Percentiles rank a stretch among this genome's conserved stretches.
phyloP scores from a whole-genome alignment of 2,797 vertebrate species.

The Sebastes melanostomus region DNA sequence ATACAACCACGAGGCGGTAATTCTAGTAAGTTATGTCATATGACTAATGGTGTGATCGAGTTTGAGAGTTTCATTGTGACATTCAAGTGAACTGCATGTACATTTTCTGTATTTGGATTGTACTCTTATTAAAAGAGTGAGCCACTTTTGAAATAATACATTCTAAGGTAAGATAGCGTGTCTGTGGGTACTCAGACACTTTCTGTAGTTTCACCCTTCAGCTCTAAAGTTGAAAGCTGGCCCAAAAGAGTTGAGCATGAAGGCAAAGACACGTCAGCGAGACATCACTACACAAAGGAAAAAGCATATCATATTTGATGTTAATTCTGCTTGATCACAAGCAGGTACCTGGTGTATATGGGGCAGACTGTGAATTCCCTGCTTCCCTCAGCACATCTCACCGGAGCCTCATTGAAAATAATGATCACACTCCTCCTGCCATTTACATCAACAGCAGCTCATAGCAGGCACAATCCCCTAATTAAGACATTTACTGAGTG shows the following conservation, averaged over 20 bases:
- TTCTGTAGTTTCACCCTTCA: constrained; percentile 9
- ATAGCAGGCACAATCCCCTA: constrained; percentile 1
- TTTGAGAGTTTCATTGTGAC: not conserved
- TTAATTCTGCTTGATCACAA: constrained; percentile 41
- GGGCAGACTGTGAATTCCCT: constrained; percentile 27
- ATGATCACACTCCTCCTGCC: constrained; percentile 32
- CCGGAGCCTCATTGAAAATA: constrained; percentile 36
- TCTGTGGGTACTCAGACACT: not conserved
- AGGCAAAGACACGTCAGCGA: not conserved
- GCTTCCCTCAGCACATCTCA: constrained; percentile 26
- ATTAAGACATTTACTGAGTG: constrained; percentile 15
- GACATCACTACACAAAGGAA: not conserved
- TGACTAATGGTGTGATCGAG: not conserved
- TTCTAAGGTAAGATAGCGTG: not conserved
- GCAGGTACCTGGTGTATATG: constrained; percentile 13
- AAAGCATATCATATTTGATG: constrained; percentile 1
- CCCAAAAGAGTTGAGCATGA: not conserved
- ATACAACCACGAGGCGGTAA: too few relatives aligned
- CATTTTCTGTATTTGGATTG: not conserved
- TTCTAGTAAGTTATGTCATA: too few relatives aligned
- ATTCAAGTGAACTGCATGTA: not conserved
- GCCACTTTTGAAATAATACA: not conserved
- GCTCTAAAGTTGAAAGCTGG: constrained; percentile 16
- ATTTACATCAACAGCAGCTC: constrained; percentile 26
- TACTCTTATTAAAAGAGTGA: not conserved